Conservation (phyloP, 2,797 vertebrate genomes). For the Schizothorax lantsangensis region DNA sequence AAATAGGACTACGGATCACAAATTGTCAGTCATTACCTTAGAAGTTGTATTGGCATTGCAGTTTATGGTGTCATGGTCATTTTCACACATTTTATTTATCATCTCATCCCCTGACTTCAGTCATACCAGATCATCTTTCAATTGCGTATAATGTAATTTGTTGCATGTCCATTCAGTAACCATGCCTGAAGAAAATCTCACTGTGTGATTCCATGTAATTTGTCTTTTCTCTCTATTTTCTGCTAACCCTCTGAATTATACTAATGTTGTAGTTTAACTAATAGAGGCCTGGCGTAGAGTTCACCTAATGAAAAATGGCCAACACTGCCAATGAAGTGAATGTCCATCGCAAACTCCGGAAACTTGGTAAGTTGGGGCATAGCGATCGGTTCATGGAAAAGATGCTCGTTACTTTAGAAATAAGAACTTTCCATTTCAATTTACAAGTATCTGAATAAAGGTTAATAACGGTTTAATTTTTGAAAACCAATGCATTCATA, state of each 20-base stretch:
- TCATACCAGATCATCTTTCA: neutral
- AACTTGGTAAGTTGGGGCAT: conserved; percentile 86
- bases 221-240: conserved; percentile 76
- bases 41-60: neutral
- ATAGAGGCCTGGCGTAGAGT: conserved; percentile 85
- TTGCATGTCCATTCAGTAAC: conserved; percentile 63
- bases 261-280: conserved; percentile 93
- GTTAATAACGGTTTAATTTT: neutral
- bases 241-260: conserved; percentile 90
- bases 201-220: conserved; percentile 83
- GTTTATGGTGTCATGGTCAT: neutral
- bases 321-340: conserved; percentile 76
- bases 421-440: neutral
- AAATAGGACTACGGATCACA: neutral
- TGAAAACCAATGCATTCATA: neutral
- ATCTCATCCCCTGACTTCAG: conserved; percentile 4
- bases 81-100: neutral
- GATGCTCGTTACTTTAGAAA: neutral
- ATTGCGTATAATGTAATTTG: conserved; percentile 42
- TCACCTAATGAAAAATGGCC: conserved; percentile 90
- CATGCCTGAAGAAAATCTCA: conserved; percentile 59
- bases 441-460: neutral
- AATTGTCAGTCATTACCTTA: neutral
- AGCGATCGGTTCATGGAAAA: neutral
- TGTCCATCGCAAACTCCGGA: conserved; percentile 78